These are phyloP conservation scores for Calosoma granatense DNA, from an alignment of 1,140 invertebrate species.

Conservation along the genomic window DNA sequence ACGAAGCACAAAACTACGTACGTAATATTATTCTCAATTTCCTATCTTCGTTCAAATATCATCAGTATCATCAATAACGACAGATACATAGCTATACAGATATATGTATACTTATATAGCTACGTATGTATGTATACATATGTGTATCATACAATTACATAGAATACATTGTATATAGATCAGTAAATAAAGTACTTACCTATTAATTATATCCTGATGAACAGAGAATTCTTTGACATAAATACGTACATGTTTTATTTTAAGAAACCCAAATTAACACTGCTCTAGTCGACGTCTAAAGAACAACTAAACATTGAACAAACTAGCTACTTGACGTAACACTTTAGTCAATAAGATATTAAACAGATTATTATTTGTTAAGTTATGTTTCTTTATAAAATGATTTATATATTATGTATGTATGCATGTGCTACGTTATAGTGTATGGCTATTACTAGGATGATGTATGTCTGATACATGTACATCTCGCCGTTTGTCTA, in stretches of 20 bases:
- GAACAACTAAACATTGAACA: not conserved
- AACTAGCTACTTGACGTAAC: not conserved
- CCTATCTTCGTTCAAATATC: too few relatives aligned
- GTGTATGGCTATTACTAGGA: too few relatives aligned
- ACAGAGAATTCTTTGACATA: not conserved
- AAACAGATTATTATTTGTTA: too few relatives aligned
- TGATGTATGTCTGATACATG: too few relatives aligned
- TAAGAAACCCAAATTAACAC: not conserved
- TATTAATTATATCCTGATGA: not conserved
- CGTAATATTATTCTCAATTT: too few relatives aligned
- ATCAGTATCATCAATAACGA: too few relatives aligned
- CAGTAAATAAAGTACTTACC: not conserved
- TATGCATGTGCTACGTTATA: too few relatives aligned
- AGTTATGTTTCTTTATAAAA: too few relatives aligned
- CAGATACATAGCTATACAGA: not conserved
- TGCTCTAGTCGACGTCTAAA: not conserved
- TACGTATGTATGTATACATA: conserved; percentile 1
- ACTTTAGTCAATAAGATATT: too few relatives aligned
- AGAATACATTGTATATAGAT: not conserved
- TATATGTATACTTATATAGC: not conserved
- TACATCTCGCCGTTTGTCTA: too few relatives aligned
- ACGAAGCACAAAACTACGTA: too few relatives aligned
- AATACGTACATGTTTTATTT: not conserved
- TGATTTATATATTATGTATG: too few relatives aligned
- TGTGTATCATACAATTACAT: not conserved